A percentile compares a stretch with the other conserved stretches of the same genome.
phyloP scores from a whole-genome alignment of 2,113 vertebrate genomes.

The Thalassarche chlororhynchos region DNA sequence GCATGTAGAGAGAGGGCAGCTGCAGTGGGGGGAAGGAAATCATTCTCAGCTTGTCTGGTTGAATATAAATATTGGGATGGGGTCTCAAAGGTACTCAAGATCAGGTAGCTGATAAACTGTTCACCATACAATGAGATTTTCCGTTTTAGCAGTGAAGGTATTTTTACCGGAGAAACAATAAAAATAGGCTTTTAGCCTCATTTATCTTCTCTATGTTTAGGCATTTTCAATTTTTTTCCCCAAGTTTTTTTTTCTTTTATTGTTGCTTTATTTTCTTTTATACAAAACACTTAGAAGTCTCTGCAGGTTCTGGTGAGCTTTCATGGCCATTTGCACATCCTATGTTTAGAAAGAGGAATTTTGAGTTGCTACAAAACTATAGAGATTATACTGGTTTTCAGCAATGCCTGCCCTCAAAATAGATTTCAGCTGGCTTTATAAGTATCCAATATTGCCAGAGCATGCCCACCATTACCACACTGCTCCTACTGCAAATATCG shows the following conservation, averaged over 20 bases:
- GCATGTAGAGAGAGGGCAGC: background rate
- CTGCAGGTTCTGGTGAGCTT: background rate
- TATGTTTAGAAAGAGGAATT: background rate
- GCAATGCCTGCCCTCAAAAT: background rate
- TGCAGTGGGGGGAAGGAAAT: background rate
- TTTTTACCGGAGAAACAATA: background rate
- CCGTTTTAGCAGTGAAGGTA: background rate
- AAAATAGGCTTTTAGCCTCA: background rate
- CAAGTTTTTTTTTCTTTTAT: background rate
- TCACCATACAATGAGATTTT: background rate
- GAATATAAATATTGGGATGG: background rate
- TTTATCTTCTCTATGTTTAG: background rate
- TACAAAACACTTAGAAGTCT: background rate
- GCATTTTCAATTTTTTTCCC: background rate
- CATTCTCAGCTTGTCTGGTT: background rate
- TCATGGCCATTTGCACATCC: background rate
- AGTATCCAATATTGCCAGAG: rapidly evolving
- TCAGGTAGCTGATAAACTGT: background rate
- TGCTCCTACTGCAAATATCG: background rate
- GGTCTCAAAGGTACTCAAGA: background rate
- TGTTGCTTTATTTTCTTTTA: background rate
- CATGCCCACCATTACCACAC: background rate
- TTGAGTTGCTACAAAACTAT: background rate
- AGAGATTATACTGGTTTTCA: background rate
- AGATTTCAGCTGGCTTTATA: background rate